Percentiles rank a stretch among this genome's conserved stretches.
phyloP scores from a whole-genome alignment of 2,888 invertebrate species.

The Noctua pronuba region DNA sequence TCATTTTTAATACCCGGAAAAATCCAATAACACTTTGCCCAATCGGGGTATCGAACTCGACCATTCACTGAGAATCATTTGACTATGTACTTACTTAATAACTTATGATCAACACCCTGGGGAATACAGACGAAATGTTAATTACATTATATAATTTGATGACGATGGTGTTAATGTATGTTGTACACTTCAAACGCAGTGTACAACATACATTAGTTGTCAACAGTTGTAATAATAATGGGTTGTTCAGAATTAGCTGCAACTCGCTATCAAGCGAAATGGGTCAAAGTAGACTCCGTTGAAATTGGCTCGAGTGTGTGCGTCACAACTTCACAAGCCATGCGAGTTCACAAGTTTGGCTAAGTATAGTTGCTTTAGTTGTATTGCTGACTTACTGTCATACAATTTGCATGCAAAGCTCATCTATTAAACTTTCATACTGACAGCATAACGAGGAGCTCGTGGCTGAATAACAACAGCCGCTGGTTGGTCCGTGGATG shows the following conservation, averaged over 20 bases:
- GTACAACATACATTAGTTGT: background rate
- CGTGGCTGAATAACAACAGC: background rate
- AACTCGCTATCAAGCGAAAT: conserved; percentile 43
- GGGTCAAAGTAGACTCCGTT: conserved; percentile 36
- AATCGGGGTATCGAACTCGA: background rate
- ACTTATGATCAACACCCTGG: background rate
- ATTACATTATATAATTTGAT: background rate
- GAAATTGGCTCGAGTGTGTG: conserved; percentile 44
- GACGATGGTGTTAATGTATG: background rate
- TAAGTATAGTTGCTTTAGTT: conserved; percentile 38
- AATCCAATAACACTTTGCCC: background rate
- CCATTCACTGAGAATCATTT: background rate
- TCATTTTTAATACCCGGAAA: background rate
- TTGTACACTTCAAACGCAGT: background rate
- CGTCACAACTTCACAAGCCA: too few species aligned
- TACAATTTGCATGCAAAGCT: conserved; percentile 45
- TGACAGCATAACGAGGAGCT: background rate
- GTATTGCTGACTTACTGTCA: conserved; percentile 46
- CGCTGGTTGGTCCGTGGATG: background rate
- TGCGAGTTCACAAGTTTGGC: conserved; percentile 40
- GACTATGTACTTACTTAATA: background rate
- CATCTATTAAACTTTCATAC: conserved; percentile 46
- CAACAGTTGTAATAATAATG: conserved; percentile 24
- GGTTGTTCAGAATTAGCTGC: conserved; percentile 28
- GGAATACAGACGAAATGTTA: background rate